Conservation (phyloP, 2,888 invertebrate genomes). For the Zele albiditarsus region DNA sequence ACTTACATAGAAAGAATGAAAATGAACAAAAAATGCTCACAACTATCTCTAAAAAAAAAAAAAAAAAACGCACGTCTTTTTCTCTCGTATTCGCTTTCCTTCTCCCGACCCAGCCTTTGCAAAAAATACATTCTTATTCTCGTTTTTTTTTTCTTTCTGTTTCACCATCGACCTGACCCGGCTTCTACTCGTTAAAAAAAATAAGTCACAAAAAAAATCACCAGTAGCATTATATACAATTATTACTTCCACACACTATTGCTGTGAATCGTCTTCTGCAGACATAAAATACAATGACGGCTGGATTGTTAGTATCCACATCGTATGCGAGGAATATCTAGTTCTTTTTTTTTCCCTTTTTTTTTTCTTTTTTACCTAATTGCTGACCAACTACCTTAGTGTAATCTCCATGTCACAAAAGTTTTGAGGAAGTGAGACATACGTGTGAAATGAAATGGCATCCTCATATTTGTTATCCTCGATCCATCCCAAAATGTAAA, state of each 20-base stretch:
- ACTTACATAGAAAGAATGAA: constrained; percentile 41
- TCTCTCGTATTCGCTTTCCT: constrained; percentile 48
- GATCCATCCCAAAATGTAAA: constrained; percentile 30
- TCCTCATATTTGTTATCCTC: constrained; percentile 40
- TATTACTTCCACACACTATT: background rate
- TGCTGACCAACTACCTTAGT: background rate
- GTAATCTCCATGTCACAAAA: constrained; percentile 14
- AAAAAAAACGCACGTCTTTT: constrained; percentile 45
- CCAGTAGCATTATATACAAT: constrained; percentile 11
- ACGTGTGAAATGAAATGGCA: constrained; percentile 20
- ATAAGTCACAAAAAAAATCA: constrained; percentile 16
- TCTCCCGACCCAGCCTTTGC: constrained; percentile 23
- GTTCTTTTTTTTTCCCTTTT: background rate
- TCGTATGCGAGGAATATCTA: background rate
- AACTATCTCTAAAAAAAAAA: constrained; percentile 40
- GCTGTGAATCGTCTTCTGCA: constrained; percentile 20
- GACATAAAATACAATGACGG: constrained; percentile 14
- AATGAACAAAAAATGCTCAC: constrained; percentile 44
- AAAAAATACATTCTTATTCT: constrained; percentile 13
- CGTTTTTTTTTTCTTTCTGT: constrained; percentile 20
- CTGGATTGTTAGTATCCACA: background rate
- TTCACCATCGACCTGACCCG: constrained; percentile 37
- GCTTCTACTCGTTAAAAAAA: constrained; percentile 8
- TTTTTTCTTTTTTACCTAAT: background rate
- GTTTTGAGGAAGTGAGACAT: constrained; percentile 3